Evolutionary conservation across 1,140 invertebrate species (phyloP).

Genomic region (Neodiprion fabricii): DNA sequence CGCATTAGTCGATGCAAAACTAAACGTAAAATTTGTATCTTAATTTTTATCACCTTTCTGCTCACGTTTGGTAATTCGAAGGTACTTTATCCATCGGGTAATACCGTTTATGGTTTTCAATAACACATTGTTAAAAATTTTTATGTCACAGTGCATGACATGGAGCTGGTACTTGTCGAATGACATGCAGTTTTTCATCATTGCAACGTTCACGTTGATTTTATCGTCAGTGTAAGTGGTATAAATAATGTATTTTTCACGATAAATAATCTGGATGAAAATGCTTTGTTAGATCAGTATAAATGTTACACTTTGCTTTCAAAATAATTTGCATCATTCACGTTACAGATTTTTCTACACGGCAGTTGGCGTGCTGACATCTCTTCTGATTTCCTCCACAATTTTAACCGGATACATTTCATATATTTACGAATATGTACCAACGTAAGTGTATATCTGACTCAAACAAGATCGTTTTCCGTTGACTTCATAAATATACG

Average conservation of each 20-base stretch:
- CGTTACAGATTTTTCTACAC: slow-evolving; percentile 52
- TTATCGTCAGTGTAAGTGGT: slow-evolving; percentile 63
- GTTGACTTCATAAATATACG: neutral
- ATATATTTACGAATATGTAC: slow-evolving; percentile 51
- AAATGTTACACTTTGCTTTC: slow-evolving; percentile 8
- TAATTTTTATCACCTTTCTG: slow-evolving; percentile 16
- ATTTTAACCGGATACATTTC: slow-evolving; percentile 48
- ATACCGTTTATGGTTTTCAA: too few species aligned
- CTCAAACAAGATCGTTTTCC: slow-evolving; percentile 1
- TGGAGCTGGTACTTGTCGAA: slow-evolving; percentile 86
- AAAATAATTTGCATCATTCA: slow-evolving; percentile 15
- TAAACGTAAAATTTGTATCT: slow-evolving; percentile 10
- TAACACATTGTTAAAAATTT: neutral
- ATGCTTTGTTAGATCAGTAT: slow-evolving; percentile 12
- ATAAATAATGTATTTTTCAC: slow-evolving; percentile 12
- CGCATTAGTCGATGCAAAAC: neutral
- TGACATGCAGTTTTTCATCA: slow-evolving; percentile 81
- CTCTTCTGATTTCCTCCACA: slow-evolving; percentile 47
- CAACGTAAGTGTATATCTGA: slow-evolving; percentile 51
- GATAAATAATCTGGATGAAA: slow-evolving; percentile 8
- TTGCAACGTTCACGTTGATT: slow-evolving; percentile 62
- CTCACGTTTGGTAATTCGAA: too few species aligned
- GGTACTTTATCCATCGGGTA: too few species aligned
- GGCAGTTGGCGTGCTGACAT: slow-evolving; percentile 35
- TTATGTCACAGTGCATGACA: slow-evolving; percentile 68